Evolutionary conservation across 2,113 vertebrate genomes (phyloP).

Genomic region (Thamnaconus septentrionalis): DNA sequence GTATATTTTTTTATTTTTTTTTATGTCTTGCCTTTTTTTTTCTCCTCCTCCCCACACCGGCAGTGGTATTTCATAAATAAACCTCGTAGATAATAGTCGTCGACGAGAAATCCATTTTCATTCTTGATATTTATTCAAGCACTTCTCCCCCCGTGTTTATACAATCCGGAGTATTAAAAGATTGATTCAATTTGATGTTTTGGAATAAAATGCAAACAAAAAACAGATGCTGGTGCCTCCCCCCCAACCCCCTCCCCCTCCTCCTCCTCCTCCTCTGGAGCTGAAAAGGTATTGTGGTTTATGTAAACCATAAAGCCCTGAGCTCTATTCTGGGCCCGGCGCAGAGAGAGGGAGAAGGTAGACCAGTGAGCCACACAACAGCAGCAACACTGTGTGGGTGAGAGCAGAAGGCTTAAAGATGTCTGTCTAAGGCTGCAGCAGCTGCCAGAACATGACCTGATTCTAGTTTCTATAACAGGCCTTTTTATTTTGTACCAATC

Average conservation of each 20-base stretch:
- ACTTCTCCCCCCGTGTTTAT: constrained; percentile 82
- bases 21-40: constrained; percentile 72
- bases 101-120: constrained; percentile 89
- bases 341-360: constrained; percentile 52
- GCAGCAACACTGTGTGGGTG: constrained; percentile 62
- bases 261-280: not conserved
- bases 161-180: constrained; percentile 91
- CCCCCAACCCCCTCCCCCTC: constrained; percentile 54
- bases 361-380: constrained; percentile 55
- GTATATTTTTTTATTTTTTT: constrained; percentile 55
- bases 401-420: constrained; percentile 60
- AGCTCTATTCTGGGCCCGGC: constrained; percentile 68
- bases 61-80: constrained; percentile 78
- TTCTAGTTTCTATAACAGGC: constrained; percentile 45
- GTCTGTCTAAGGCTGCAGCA: constrained; percentile 46
- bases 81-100: constrained; percentile 80
- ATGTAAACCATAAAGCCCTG: constrained; percentile 64
- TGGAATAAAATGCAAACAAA: constrained; percentile 92
- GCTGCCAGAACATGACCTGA: constrained; percentile 50
- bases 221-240: constrained; percentile 75
- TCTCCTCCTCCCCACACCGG: constrained; percentile 48
- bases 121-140: constrained; percentile 84
- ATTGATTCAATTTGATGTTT: constrained; percentile 94
- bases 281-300: constrained; percentile 70
- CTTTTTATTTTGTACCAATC: constrained; percentile 35